phyloP scores from a whole-genome alignment of 2,113 vertebrate genomes.

The Ctenomys sociabilis region DNA sequence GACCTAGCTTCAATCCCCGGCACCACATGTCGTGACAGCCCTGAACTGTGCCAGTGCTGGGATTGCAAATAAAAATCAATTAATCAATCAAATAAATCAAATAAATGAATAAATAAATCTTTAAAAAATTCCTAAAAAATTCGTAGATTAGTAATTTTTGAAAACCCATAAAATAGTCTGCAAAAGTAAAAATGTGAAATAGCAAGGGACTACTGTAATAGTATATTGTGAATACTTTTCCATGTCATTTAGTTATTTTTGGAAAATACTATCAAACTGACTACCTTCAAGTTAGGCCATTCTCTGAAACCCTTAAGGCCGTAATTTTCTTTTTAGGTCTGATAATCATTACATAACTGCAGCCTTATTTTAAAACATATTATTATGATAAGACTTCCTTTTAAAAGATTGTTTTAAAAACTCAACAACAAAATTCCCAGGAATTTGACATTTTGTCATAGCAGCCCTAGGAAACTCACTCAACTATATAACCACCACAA shows the following conservation, averaged over 20 bases:
- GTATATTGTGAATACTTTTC: neutral
- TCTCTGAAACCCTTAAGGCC: neutral
- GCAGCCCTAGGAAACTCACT: neutral
- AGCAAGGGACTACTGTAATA: neutral
- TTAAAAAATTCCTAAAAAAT: too few relatives aligned
- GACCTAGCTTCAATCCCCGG: too few relatives aligned
- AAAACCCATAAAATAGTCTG: too few relatives aligned
- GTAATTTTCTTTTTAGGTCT: neutral
- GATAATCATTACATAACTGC: neutral
- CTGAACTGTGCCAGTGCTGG: too few relatives aligned
- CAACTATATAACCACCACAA: neutral
- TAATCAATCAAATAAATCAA: too few relatives aligned
- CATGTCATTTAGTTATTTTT: constrained; percentile 26
- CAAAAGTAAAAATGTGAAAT: too few relatives aligned
- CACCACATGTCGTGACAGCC: too few relatives aligned
- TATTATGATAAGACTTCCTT: neutral
- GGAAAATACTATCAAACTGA: constrained; percentile 34
- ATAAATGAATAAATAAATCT: too few relatives aligned
- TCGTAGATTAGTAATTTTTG: too few relatives aligned
- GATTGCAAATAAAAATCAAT: too few relatives aligned
- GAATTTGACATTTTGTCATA: neutral
- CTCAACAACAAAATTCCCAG: neutral
- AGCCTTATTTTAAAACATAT: neutral
- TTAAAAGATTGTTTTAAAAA: constrained; percentile 43
- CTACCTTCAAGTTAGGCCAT: neutral